Evolutionary conservation across 1,140 invertebrate genomes (phyloP).

Genomic region (Drosophila varians): DNA sequence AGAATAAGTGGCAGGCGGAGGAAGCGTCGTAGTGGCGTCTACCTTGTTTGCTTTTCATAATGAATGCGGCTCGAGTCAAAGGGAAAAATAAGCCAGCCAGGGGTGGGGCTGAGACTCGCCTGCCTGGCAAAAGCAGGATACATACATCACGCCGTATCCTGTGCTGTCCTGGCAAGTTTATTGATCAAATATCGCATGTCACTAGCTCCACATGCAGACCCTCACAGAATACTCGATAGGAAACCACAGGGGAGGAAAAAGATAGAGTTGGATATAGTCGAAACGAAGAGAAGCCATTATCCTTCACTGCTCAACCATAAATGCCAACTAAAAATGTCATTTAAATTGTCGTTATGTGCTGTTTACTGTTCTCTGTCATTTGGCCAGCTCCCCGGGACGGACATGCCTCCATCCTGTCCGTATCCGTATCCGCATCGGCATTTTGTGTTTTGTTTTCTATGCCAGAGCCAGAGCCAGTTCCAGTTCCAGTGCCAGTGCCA

Average conservation of each 20-base stretch:
- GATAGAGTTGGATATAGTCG: slow-evolving; percentile 22
- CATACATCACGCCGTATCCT: slow-evolving; percentile 36
- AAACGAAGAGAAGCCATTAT: slow-evolving; percentile 18
- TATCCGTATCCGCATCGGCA: slow-evolving; percentile 2
- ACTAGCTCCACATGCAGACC: slow-evolving; percentile 23
- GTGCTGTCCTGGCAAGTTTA: slow-evolving; percentile 50
- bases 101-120: slow-evolving; percentile 6
- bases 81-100: slow-evolving; percentile 45
- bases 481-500: too few species aligned
- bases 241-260: slow-evolving; percentile 18
- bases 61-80: slow-evolving; percentile 73
- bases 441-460: slow-evolving; percentile 9
- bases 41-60: slow-evolving; percentile 79
- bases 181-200: slow-evolving; percentile 80
- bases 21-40: slow-evolving; percentile 44
- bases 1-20: slow-evolving; percentile 3
- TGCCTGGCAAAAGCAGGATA: slow-evolving; percentile 55
- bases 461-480: neutral
- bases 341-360: slow-evolving; percentile 76
- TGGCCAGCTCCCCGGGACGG: slow-evolving; percentile 14
- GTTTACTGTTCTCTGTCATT: slow-evolving; percentile 63
- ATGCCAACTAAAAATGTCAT: slow-evolving; percentile 77
- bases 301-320: slow-evolving; percentile 45
- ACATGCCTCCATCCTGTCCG: slow-evolving; percentile 2
- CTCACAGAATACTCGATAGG: neutral